phyloP scores from a whole-genome alignment of 2,888 invertebrate species.

The Caenorhabditis macrosperma region DNA sequence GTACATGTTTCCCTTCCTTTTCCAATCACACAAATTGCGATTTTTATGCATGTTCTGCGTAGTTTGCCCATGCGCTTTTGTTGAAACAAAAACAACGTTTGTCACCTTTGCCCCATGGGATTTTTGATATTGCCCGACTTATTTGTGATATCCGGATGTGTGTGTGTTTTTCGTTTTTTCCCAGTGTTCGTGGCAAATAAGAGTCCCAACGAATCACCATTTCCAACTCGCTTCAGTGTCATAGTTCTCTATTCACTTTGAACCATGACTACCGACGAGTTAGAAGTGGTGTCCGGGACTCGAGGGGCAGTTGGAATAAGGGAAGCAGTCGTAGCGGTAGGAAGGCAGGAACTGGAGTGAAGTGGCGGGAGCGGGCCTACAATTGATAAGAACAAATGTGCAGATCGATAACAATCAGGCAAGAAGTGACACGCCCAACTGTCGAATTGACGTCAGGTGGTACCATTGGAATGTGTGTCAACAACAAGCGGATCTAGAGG shows the following conservation, averaged over 20 bases:
- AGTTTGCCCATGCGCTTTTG: background rate
- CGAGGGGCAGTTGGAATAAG: background rate
- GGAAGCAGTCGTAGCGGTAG: background rate
- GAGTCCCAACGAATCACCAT: conserved; percentile 13
- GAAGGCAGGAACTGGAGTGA: background rate
- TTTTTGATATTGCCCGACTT: conserved; percentile 5
- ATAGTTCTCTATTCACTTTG: conserved; percentile 9
- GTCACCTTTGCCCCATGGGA: conserved; percentile 39
- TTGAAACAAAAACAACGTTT: conserved; percentile 40
- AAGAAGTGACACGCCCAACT: background rate
- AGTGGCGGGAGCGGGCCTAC: too few species aligned
- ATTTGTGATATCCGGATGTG: conserved; percentile 27
- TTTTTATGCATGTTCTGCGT: conserved; percentile 12
- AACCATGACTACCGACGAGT: conserved; percentile 31
- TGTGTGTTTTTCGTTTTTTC: conserved; percentile 6
- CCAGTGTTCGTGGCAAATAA: conserved; percentile 6
- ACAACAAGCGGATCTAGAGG: too few species aligned
- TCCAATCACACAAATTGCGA: conserved; percentile 38
- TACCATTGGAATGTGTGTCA: background rate
- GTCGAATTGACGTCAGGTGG: background rate
- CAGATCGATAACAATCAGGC: background rate
- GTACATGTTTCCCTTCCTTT: background rate
- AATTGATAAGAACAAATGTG: background rate
- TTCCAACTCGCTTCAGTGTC: conserved; percentile 33
- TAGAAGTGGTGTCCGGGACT: background rate